Base-by-base conservation (phyloP, 2,888 invertebrate species). In the Trichopoda pennipes region DNA sequence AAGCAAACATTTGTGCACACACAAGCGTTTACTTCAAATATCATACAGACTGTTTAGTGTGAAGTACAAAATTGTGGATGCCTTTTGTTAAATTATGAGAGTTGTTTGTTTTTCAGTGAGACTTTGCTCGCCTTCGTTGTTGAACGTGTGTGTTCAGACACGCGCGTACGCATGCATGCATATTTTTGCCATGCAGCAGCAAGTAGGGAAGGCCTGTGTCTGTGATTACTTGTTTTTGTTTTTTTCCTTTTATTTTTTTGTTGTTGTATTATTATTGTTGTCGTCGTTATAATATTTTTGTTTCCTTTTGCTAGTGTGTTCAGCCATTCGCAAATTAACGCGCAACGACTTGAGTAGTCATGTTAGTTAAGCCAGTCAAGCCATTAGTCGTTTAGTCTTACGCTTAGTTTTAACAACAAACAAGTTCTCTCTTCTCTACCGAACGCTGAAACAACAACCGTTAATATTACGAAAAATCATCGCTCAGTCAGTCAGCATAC, bases 161-260 rank as follows among this genome's bases (percentile, higher is more conserved):
- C 79, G 79, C 79, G 79, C 79, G 79, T 79, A 79, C 79, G 79
- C 73, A 79, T 79, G 78, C 72, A 79, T 79, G 79, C 79, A 79
- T 79, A 79, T 79, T 73, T 73, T 72, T 73, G 79, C 55, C 53
- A 79, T 73, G 73, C 79, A 68, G 74, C 74, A 74, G 73, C 73
- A 73, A 79, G 79, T 79, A 68, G 73, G 68, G 61, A 79, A 79
- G 79, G 79, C 79, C 47, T 73, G 73, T 78, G 53, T 77, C 73
- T 79, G 60, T 55, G 73, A 73, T 79, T 79, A 73, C 73, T 79
- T 79, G 73, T 73, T 69, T 53, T 58, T 68, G n/a, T 60, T 61
- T 73, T 53, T 23, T 77, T n/a, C n/a, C n/a, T n/a, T n/a, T n/a
- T n/a, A n/a, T n/a, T n/a, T n/a, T n/a, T n/a, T n/a, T n/a, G n/a